A percentile compares a stretch with the other conserved stretches of the same genome.
Evolutionary conservation across 1,140 invertebrate species (phyloP).

Genomic region (Chironomus striatipennis): DNA sequence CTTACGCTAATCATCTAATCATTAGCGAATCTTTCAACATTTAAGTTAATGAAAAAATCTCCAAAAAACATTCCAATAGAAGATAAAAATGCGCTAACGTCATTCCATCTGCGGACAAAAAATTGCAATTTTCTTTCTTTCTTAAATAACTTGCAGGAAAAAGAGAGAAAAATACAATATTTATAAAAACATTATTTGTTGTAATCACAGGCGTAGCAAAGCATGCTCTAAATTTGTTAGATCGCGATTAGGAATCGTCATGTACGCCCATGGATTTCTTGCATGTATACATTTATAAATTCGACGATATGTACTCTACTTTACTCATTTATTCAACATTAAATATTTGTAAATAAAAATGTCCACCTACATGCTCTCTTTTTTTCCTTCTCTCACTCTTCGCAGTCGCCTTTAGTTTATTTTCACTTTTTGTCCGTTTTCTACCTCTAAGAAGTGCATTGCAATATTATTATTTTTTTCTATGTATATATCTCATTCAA

Average conservation of each 20-base stretch:
- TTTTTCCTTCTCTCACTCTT: not conserved
- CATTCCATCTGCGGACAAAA: not conserved
- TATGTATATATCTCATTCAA: too few species aligned
- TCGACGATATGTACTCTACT: not conserved
- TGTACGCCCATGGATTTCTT: not conserved
- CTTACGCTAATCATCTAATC: too few species aligned
- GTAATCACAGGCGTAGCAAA: not conserved
- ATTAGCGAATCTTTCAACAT: too few species aligned
- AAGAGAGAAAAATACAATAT: not conserved
- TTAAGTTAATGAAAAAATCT: too few species aligned
- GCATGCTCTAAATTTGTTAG: not conserved
- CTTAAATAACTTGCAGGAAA: constrained; percentile 5
- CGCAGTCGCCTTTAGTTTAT: not conserved
- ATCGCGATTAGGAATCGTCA: not conserved
- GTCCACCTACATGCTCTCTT: constrained; percentile 11
- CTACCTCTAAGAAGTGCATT: not conserved
- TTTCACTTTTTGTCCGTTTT: constrained; percentile 22
- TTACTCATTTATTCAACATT: not conserved
- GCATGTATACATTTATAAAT: not conserved
- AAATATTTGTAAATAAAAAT: constrained; percentile 22
- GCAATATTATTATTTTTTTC: too few species aligned
- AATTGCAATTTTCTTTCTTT: not conserved
- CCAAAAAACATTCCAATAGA: too few species aligned
- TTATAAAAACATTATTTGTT: not conserved
- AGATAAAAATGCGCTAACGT: too few species aligned